Conservation (phyloP, 2,888 invertebrate genomes). For the Aquatica leii region DNA sequence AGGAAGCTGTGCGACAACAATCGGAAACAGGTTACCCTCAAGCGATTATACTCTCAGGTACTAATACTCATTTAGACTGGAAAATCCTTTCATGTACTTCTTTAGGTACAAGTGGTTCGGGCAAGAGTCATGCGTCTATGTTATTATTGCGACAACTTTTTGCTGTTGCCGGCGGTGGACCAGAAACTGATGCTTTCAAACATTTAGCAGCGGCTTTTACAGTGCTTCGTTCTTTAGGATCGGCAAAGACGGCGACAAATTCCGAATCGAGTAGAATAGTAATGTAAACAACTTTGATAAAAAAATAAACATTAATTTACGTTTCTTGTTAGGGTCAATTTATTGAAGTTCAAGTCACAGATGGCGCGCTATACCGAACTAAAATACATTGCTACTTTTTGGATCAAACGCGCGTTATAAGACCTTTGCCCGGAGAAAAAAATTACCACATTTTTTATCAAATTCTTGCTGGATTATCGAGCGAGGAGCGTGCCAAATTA, state of each 20-base stretch:
- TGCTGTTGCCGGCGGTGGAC: conserved; percentile 93
- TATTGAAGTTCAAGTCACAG: conserved; percentile 95
- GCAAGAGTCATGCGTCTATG: conserved; percentile 95
- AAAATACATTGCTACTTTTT: conserved; percentile 97
- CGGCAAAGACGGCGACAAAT: conserved; percentile 89
- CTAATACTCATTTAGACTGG: conserved; percentile 27
- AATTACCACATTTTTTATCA: conserved; percentile 98
- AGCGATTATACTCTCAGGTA: conserved; percentile 90
- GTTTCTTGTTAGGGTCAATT: conserved; percentile 80
- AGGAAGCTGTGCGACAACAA: conserved; percentile 92
- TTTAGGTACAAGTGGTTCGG: conserved; percentile 87
- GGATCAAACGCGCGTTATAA: conserved; percentile 91
- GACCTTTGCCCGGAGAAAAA: conserved; percentile 85
- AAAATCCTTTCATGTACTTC: conserved; percentile 31
- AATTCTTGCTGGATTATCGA: conserved; percentile 87
- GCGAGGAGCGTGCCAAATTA: conserved; percentile 86
- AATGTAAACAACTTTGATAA: conserved; percentile 29
- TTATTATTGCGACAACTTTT: conserved; percentile 88
- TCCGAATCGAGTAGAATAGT: conserved; percentile 94
- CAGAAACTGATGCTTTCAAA: conserved; percentile 95
- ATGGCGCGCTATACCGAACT: conserved; percentile 92
- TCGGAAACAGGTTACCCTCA: conserved; percentile 96
- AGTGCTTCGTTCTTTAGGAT: conserved; percentile 88
- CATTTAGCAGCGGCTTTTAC: conserved; percentile 95
- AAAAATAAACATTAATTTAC: not conserved